A percentile compares a stretch with the other conserved stretches of the same genome.
Conservation (phyloP, 2,113 vertebrate genomes). For the Naja naja region DNA sequence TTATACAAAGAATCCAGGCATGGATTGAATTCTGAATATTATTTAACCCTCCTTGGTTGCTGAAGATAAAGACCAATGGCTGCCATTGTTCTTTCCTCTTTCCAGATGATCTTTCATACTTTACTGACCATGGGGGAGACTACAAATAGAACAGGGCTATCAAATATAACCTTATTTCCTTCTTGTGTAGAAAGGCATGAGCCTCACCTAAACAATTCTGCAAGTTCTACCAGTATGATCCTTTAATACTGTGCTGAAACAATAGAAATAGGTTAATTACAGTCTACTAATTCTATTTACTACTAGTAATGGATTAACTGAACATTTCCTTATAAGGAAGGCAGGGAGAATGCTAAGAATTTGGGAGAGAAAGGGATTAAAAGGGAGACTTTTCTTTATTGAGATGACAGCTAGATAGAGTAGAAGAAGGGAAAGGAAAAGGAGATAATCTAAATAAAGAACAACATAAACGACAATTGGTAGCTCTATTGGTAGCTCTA, state of each 20-base stretch:
- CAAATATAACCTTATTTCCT: slow-evolving; percentile 43
- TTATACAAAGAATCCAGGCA: slow-evolving; percentile 1
- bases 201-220: neutral
- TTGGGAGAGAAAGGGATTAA: neutral
- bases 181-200: neutral
- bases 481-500: neutral
- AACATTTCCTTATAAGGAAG: neutral
- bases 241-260: neutral
- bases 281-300: neutral
- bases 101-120: slow-evolving; percentile 51
- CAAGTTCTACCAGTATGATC: neutral
- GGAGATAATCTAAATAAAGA: neutral
- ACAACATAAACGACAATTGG: neutral
- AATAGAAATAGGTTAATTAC: neutral
- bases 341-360: neutral
- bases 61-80: slow-evolving; percentile 17
- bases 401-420: neutral
- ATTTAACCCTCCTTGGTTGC: slow-evolving; percentile 22
- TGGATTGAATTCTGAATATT: slow-evolving; percentile 41
- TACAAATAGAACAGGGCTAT: slow-evolving; percentile 43
- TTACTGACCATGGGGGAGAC: slow-evolving; percentile 48
- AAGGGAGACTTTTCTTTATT: neutral
- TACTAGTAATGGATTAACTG: neutral
- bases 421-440: neutral
- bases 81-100: slow-evolving; percentile 37